Base-by-base conservation (phyloP, 2,113 vertebrate genomes). In the Lepisosteus oculatus region DNA sequence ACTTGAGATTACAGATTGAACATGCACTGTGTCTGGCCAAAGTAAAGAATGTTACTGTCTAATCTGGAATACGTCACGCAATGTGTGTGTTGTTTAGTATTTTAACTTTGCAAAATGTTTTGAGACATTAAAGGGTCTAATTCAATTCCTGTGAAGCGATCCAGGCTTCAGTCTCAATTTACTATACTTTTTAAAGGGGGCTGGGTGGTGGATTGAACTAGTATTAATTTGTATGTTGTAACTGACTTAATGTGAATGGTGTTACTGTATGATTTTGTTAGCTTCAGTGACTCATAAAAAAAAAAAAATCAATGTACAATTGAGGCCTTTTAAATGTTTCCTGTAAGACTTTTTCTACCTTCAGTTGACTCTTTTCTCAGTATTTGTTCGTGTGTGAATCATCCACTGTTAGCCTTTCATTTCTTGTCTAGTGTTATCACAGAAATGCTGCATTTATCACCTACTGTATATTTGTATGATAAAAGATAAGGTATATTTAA, bases 381-480 rank as follows among this genome's bases (percentile, higher is more conserved):
- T 54, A 42, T 72, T 41, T 65, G 7, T 57, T 72, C 29, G 29
- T 76, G 65, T 65, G 56, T 68, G 68, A 45, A 29, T 77, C 42
- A n/a, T 59, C n/a, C 57, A 59, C 17, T 55, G 43, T 74, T 70
- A 63, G 63, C 61, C 71, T 2, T 29, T 29, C 29, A 73, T 79
- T 67, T 70, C 63, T 43, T 77, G 51, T 70, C 70, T 76, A 43
- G 67, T 68, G 69, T 78, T 54, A 76, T 73, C 76, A 78, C 67
- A 76, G 66, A 80, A 76, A 79, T 80, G 76, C 77, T 83, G 81
- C 79, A 78, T 77, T 79, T 59, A 59, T 14, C 57, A 77, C 74
- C 71, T 72, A 13, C 68, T 79, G 73, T 71, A 68, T 70, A 74
- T 83, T 77, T 80, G 75, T 80, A 83, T 68, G 15, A 77, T 79